phyloP scores from a whole-genome alignment of 2,113 vertebrate species.

The Nyctereutes procyonoides region DNA sequence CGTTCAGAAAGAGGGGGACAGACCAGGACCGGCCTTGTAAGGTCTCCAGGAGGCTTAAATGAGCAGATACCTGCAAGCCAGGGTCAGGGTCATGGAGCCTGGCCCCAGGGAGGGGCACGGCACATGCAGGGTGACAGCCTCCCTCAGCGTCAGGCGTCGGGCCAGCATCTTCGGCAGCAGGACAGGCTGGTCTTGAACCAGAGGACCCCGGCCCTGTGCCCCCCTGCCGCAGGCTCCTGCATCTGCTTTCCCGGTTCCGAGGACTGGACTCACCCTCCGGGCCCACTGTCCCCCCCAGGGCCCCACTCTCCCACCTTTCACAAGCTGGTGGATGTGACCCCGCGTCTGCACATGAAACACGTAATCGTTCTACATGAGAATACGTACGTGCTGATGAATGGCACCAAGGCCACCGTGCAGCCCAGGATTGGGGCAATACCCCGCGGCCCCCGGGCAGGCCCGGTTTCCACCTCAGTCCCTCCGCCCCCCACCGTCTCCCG shows the following conservation, averaged over 20 bases:
- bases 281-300: not conserved
- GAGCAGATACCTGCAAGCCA: not conserved
- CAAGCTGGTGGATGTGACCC: rapidly evolving
- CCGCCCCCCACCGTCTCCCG: not conserved
- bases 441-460: rapidly evolving
- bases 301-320: not conserved
- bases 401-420: rapidly evolving
- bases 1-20: not conserved
- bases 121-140: not conserved
- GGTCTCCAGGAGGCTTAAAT: not conserved
- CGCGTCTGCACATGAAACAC: not conserved
- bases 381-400: rapidly evolving
- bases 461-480: rapidly evolving
- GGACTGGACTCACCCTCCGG: not conserved
- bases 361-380: rapidly evolving
- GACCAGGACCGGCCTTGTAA: not conserved
- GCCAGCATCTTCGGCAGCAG: not conserved
- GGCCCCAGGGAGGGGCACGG: rapidly evolving
- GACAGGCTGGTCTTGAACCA: not conserved
- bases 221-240: not conserved
- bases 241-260: not conserved
- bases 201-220: not conserved
- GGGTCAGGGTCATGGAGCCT: not conserved
- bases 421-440: rapidly evolving
- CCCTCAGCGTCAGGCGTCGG: not conserved